Base-by-base conservation (phyloP, 2,113 vertebrate species). In the Nannobrachium achirus region DNA sequence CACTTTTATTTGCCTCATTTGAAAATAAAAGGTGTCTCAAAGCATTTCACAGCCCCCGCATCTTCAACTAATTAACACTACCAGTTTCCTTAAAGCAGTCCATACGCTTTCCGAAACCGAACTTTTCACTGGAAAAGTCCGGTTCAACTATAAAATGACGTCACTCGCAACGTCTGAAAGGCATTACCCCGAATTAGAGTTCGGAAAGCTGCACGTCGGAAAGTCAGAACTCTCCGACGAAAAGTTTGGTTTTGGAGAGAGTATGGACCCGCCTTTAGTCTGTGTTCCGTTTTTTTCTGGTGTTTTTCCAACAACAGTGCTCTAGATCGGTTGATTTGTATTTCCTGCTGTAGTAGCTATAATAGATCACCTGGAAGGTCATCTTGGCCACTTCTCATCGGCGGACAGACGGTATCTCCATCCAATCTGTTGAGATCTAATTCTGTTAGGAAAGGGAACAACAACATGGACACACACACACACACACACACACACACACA, bases 331-430 rank as follows among this genome's bases (percentile, higher is more conserved):
- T 6, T 53, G 0, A 39, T 45, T 10, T 33, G 25, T 33, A 62
- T 44, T 45, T 19, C n/a, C 51, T 33, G 20, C 44, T 4, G 10
- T 25, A 42, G 0, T 20, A 6, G 51, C 38, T 18, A 5, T 13
- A 2, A 18, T 18, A 53, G 7, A 16, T 89, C 87, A 93, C 93
- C 93, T 91, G 93, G 93, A 79, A 94, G 92, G 77, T 94, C 93
- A 72, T 94, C 93, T 75, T 94, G 92, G 85, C 91, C 92, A 6
- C 86, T 90, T 75, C 88, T 90, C 66, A 94, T 87, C 25, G 91
- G 86, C 5, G 93, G 93, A 61, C 93, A 94, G 70, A 94, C 90
- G 0, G 82, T 90, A 42, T 91, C 92, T 0, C 92, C 93, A 58
- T 93, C 93, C 75, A 93, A 59, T 51, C 93, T 79, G 83, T 91